These are phyloP conservation scores for Clostera curtula DNA, from an alignment of 2,888 invertebrate species.

Conservation along the genomic window DNA sequence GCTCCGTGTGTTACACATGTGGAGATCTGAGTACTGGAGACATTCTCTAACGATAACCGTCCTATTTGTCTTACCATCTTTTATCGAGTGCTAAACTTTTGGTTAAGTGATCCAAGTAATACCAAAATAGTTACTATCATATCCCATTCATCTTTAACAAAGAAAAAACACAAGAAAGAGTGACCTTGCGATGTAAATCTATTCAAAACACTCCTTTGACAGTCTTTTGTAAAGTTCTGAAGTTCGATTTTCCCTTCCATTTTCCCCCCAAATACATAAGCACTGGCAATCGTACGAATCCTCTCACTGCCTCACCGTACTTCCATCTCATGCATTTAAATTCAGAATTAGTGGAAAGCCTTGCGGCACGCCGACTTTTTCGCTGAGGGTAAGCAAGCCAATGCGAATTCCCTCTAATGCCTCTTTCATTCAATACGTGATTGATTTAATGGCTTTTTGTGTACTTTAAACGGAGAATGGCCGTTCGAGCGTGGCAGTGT, in stretches of 20 bases:
- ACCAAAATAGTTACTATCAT: no score
- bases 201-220: constrained; percentile 42
- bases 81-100: no score
- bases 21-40: no score
- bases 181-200: constrained; percentile 34
- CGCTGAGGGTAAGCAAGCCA: constrained; percentile 51
- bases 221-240: constrained; percentile 45
- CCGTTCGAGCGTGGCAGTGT: no score
- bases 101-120: no score
- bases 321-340: constrained; percentile 75
- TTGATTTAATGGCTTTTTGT: constrained; percentile 56
- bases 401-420: constrained; percentile 47
- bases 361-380: constrained; percentile 56
- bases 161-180: constrained; percentile 27
- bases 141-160: constrained; percentile 25
- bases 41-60: no score
- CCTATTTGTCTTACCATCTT: no score
- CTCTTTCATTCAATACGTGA: constrained; percentile 58
- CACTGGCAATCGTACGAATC: constrained; percentile 58
- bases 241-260: constrained; percentile 42
- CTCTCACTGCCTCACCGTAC: constrained; percentile 59
- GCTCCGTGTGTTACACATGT: no score
- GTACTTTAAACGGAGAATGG: constrained; percentile 29
- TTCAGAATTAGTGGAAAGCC: constrained; percentile 70
- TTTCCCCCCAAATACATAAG: constrained; percentile 65